A percentile compares a stretch with the other conserved stretches of the same genome.
Conservation (phyloP, 2,888 invertebrate species). For the Amblyjoppa fuscipennis region DNA sequence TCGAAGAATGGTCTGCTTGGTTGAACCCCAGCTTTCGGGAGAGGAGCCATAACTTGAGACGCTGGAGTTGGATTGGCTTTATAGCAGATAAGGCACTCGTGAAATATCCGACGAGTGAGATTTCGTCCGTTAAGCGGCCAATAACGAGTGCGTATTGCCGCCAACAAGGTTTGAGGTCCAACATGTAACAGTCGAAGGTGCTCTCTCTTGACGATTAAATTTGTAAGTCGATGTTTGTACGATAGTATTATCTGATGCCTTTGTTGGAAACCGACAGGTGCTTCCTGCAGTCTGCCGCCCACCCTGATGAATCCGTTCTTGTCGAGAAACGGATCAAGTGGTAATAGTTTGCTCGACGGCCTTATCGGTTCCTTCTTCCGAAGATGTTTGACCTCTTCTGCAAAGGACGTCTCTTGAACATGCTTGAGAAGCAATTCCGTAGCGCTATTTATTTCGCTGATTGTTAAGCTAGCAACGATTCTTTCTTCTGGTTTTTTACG, state of each 20-base stretch:
- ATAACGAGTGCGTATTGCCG: slow-evolving; percentile 62
- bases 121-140: slow-evolving; percentile 67
- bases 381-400: slow-evolving; percentile 30
- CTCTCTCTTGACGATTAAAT: slow-evolving; percentile 58
- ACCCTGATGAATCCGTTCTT: slow-evolving; percentile 59
- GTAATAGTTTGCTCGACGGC: slow-evolving; percentile 31
- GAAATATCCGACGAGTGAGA: slow-evolving; percentile 56
- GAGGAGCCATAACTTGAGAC: slow-evolving; percentile 27
- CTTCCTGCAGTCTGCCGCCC: slow-evolving; percentile 59
- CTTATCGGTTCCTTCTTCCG: not conserved
- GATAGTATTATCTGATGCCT: slow-evolving; percentile 54
- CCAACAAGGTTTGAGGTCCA: no score
- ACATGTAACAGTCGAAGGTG: slow-evolving; percentile 49
- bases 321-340: slow-evolving; percentile 53
- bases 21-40: slow-evolving; percentile 32
- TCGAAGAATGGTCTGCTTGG: slow-evolving; percentile 51
- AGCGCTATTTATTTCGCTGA: no score
- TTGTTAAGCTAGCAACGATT: not conserved
- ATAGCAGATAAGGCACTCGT: slow-evolving; percentile 65
- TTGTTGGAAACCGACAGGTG: slow-evolving; percentile 24
- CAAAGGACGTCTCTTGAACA: slow-evolving; percentile 28
- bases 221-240: slow-evolving; percentile 27
- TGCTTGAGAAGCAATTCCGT: slow-evolving; percentile 25
- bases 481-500: not conserved
- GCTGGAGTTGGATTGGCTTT: slow-evolving; percentile 42